Percentiles rank a stretch among this genome's conserved stretches.
phyloP scores from a whole-genome alignment of 2,113 vertebrate genomes.

The Mus spicilegus region DNA sequence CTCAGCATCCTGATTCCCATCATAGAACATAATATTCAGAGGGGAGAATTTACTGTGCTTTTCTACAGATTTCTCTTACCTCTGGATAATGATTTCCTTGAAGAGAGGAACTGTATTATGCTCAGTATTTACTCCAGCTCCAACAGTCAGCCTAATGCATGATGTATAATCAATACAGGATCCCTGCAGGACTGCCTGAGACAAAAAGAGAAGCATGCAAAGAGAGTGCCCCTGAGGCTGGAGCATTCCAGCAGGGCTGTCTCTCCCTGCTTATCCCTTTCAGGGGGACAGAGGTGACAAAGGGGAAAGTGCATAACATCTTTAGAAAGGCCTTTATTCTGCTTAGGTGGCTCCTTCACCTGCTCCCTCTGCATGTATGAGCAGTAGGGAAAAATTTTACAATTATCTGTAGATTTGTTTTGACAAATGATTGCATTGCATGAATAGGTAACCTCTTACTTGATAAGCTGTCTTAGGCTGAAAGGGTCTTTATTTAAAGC shows the following conservation, averaged over 20 bases:
- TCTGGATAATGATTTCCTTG: conserved; percentile 8
- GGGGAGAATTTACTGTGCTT: neutral
- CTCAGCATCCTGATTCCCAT: neutral
- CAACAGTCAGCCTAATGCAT: neutral
- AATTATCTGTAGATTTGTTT: conserved; percentile 33
- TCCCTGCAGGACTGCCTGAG: neutral
- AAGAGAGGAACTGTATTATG: neutral
- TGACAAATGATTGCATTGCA: neutral
- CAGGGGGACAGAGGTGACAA: neutral
- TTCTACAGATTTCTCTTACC: neutral
- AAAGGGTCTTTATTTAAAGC: conserved; percentile 10
- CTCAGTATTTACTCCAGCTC: neutral
- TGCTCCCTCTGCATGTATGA: neutral
- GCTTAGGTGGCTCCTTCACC: neutral
- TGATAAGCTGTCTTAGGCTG: neutral
- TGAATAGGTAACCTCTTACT: neutral
- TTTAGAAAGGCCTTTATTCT: neutral
- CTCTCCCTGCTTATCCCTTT: neutral
- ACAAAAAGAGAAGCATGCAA: neutral
- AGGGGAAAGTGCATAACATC: neutral
- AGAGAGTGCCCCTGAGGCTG: neutral
- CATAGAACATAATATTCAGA: neutral
- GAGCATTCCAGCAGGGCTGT: neutral
- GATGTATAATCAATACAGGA: neutral
- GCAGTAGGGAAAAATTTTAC: neutral